Conservation (phyloP, 2,797 vertebrate genomes). For the Smutsia gigantea region DNA sequence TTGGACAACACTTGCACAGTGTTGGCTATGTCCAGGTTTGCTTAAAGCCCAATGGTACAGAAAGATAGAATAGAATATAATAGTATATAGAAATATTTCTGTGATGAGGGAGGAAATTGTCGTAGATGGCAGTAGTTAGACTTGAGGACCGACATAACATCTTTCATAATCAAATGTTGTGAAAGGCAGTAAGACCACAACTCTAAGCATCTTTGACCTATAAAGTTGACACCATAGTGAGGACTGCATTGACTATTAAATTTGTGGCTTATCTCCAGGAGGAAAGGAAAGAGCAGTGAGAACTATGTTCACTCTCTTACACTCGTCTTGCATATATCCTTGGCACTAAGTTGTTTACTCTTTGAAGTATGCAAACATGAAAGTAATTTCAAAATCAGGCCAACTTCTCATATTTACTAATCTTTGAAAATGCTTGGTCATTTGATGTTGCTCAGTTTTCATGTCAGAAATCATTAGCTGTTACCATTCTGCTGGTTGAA, state of each 20-base stretch:
- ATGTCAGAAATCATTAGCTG: not conserved
- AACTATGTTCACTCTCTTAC: not conserved
- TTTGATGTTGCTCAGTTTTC: not conserved
- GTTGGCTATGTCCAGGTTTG: not conserved
- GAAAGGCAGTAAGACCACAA: not conserved
- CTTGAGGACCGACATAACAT: not conserved
- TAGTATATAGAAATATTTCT: not conserved
- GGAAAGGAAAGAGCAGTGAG: not conserved
- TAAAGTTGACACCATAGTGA: not conserved
- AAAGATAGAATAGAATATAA: not conserved
- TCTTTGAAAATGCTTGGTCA: not conserved
- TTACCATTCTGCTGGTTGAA: constrained; percentile 10
- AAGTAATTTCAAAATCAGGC: constrained; percentile 4
- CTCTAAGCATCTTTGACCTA: not conserved
- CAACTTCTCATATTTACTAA: not conserved
- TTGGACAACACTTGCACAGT: not conserved
- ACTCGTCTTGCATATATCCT: not conserved
- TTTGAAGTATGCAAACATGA: not conserved
- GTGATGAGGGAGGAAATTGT: not conserved
- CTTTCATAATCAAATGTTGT: not conserved
- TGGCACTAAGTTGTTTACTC: not conserved
- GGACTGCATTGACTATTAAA: not conserved
- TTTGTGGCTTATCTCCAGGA: not conserved
- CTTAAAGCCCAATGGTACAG: not conserved
- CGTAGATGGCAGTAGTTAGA: not conserved